Evolutionary conservation across 2,888 invertebrate genomes (phyloP).

Genomic region (Nomada hirtipes): DNA sequence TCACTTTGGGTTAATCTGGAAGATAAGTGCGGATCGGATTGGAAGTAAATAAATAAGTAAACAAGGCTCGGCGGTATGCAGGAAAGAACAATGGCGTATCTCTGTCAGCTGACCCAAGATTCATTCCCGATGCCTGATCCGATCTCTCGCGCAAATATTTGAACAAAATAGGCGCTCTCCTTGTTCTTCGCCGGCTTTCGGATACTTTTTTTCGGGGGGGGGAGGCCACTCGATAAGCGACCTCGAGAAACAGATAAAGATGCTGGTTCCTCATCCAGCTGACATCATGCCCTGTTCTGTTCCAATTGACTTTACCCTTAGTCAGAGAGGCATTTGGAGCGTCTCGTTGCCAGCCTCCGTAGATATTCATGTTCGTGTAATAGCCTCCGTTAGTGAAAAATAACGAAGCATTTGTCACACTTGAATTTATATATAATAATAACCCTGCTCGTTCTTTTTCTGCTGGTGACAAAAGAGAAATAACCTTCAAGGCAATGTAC

Average conservation of each 20-base stretch:
- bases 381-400: not conserved
- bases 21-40: not conserved
- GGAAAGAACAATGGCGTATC: constrained; percentile 5
- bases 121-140: not conserved
- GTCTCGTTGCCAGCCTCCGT: not conserved
- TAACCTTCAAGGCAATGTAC: too few species aligned
- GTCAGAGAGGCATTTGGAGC: constrained; percentile 40
- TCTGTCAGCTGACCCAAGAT: constrained; percentile 13
- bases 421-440: not conserved
- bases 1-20: not conserved
- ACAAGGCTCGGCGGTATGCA: not conserved
- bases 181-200: not conserved
- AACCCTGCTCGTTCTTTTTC: not conserved
- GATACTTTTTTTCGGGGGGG: not conserved
- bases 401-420: not conserved
- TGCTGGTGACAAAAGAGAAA: not conserved
- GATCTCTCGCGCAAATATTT: constrained; percentile 43
- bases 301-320: constrained; percentile 65
- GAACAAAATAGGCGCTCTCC: not conserved
- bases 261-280: constrained; percentile 19
- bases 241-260: constrained; percentile 25
- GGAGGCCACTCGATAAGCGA: not conserved
- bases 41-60: not conserved
- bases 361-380: not conserved
- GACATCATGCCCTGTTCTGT: constrained; percentile 51